Evolutionary conservation across 2,113 vertebrate species (phyloP).

Genomic region (Prionailurus viverrinus): DNA sequence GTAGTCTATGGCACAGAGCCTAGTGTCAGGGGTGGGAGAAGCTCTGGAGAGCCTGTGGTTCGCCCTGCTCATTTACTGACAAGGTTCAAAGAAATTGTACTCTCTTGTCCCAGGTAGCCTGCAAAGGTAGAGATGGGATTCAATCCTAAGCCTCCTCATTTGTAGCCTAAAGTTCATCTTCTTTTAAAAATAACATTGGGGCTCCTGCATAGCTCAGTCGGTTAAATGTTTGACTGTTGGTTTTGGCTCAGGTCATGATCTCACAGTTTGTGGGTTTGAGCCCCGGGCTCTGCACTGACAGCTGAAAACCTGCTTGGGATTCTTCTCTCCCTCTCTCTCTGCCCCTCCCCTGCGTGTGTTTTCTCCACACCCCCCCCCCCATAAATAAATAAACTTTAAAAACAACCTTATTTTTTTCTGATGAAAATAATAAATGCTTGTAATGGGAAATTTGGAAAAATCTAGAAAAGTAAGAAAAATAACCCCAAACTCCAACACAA

Average conservation of each 20-base stretch:
- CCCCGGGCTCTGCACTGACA: too few relatives aligned
- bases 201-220: too few relatives aligned
- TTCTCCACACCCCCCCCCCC: too few relatives aligned
- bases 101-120: neutral
- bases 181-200: neutral
- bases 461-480: neutral
- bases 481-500: neutral
- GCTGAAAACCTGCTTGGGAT: too few relatives aligned
- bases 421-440: neutral
- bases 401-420: neutral
- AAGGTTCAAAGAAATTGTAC: neutral
- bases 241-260: too few relatives aligned
- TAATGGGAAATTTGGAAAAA: constrained; percentile 15
- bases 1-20: neutral
- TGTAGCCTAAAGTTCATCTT: neutral
- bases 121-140: neutral
- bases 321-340: too few relatives aligned
- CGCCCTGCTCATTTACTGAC: neutral
- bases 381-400: too few relatives aligned
- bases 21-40: neutral
- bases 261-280: too few relatives aligned
- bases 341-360: too few relatives aligned
- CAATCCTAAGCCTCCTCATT: neutral
- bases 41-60: neutral
- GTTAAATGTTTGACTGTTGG: too few relatives aligned